Evolutionary conservation across 2,113 vertebrate genomes (phyloP), one percentile per base, ranked within the genome.

Genomic region (Numida meleagris): DNA sequence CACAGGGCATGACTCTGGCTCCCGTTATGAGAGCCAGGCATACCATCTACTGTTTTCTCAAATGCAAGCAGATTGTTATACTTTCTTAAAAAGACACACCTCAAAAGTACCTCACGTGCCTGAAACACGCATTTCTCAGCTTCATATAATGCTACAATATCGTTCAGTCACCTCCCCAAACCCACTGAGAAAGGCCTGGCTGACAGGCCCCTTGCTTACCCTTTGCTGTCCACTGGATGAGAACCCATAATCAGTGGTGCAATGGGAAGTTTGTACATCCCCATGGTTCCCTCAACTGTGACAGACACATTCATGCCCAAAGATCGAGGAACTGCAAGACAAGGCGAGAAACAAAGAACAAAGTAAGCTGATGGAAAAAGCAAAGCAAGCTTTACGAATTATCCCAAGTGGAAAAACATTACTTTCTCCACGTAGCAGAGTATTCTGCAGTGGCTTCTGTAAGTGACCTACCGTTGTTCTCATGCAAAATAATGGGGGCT

Each of bases 201-300:
- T 48, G 31, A 6, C 0, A 0, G 2, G 14, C 2, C 33, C 84
- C 62, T 85, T 57, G 61, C 98, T 98, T 97, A 99, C 99, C 99
- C 99, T 96, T 99, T 99, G 97, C 98, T 99, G 96, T 99, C 99
- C 51, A 99, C 98, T 4, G 99, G 98, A 90, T 99, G 99, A 48
- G 99, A 99, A 77, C 99, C 99, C 90, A 99, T 99, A 94, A 99
- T 99, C 77, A 99, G 98, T 0, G 99, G 99, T 17, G 99, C 99
- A 36, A 99, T 99, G 9, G 99, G 99, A 18, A 99, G 99, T 94
- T 99, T 99, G 97, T 99, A 98, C 95, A 99, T 98, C 1, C 98
- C 94, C 34, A 99, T 96, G 12, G 98, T 99, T 73, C 99, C 99
- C 95, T 99, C 99, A 1, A 99, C 98, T 13, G 99, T 99, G 68